Evolutionary conservation across 2,888 invertebrate genomes (phyloP).

Genomic region (Caenorhabditis plicata): DNA sequence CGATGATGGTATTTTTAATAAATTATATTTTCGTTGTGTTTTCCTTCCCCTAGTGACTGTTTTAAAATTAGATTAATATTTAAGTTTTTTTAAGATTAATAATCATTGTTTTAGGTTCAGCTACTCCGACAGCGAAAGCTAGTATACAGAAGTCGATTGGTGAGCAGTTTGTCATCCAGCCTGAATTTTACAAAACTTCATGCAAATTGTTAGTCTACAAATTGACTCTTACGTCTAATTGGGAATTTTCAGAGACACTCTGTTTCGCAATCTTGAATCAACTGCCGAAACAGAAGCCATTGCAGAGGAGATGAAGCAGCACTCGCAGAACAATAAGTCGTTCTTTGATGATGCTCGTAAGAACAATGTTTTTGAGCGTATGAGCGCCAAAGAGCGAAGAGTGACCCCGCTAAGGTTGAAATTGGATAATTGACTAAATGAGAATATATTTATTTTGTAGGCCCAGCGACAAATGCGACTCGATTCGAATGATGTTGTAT

Average conservation of each 20-base stretch:
- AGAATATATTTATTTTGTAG: conserved; percentile 16
- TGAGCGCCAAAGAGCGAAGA: conserved; percentile 21
- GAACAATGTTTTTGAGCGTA: conserved; percentile 31
- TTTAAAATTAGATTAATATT: not conserved
- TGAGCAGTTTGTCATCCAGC: conserved; percentile 48
- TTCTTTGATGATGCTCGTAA: conserved; percentile 25
- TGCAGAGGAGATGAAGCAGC: conserved; percentile 28
- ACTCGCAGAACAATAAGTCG: conserved; percentile 15
- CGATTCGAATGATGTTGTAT: conserved; percentile 87
- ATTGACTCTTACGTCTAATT: not conserved
- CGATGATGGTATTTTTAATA: not conserved
- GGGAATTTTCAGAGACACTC: conserved; percentile 46
- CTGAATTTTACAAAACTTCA: conserved; percentile 53
- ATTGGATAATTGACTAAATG: not conserved
- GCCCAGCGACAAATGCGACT: conserved; percentile 78
- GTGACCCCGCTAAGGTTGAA: conserved; percentile 16
- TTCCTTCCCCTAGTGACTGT: no score
- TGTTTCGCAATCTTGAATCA: conserved; percentile 40
- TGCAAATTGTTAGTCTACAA: conserved; percentile 60
- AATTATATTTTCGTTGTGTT: conserved; percentile 3
- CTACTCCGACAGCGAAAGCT: conserved; percentile 11
- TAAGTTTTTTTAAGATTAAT: not conserved
- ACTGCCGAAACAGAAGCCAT: conserved; percentile 48
- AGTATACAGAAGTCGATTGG: conserved; percentile 31
- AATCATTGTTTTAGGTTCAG: conserved; percentile 7